A percentile compares a stretch with the other conserved stretches of the same genome.
Conservation (phyloP, 1,140 invertebrate species). For the Panagrolaimus sp. region DNA sequence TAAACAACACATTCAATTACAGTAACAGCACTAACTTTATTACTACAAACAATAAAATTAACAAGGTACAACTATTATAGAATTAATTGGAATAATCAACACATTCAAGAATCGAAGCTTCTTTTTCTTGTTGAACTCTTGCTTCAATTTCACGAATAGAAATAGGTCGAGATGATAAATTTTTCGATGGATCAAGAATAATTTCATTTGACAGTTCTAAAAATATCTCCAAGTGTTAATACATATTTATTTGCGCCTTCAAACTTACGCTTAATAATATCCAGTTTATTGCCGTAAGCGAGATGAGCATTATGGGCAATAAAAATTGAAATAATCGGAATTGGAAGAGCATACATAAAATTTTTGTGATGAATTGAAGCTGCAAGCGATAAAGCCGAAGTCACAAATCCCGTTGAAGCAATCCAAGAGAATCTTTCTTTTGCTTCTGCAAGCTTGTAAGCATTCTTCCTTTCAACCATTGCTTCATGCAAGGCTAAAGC, state of each 20-base stretch:
- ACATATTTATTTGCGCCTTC: too few species aligned
- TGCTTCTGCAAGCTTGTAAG: conserved; percentile 27
- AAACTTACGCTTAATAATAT: conserved; percentile 20
- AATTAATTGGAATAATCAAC: not conserved
- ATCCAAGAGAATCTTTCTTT: conserved; percentile 25
- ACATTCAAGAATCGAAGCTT: not conserved
- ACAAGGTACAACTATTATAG: not conserved
- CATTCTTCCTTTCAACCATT: conserved; percentile 27
- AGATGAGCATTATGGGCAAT: conserved; percentile 24
- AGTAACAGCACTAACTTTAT: not conserved
- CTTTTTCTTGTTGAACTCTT: conserved; percentile 7
- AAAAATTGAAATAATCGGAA: conserved; percentile 14
- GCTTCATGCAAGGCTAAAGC: conserved; percentile 25
- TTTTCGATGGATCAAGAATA: not conserved
- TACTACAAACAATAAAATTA: conserved; percentile 1
- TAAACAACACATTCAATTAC: not conserved
- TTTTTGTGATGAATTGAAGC: conserved; percentile 28
- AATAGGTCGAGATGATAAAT: conserved; percentile 2
- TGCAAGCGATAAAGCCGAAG: not conserved
- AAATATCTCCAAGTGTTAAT: not conserved
- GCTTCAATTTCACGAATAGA: conserved; percentile 24
- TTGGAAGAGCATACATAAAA: conserved; percentile 21
- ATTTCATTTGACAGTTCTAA: conserved; percentile 17
- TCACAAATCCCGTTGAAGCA: conserved; percentile 14
- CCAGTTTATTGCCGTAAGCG: conserved; percentile 24